A percentile compares a stretch with the other conserved stretches of the same genome.
phyloP scores from a whole-genome alignment of 1,140 invertebrate genomes.

The Eulimnadia texana region DNA sequence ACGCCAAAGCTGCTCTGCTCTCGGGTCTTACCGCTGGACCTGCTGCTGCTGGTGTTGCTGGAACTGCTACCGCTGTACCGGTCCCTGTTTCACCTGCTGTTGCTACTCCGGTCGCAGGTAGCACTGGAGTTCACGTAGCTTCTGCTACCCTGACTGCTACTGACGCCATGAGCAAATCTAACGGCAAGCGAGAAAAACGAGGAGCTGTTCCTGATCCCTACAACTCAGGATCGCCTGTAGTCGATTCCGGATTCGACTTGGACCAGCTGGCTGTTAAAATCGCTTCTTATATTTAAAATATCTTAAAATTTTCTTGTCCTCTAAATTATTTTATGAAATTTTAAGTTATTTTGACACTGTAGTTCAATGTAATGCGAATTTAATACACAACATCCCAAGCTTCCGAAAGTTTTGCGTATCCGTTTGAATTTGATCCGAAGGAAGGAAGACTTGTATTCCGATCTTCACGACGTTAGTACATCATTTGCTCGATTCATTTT shows the following conservation, averaged over 20 bases:
- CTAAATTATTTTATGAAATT: too few species aligned
- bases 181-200: background rate
- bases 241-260: background rate
- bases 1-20: constrained; percentile 1
- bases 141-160: background rate
- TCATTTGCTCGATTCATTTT: too few species aligned
- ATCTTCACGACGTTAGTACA: too few species aligned
- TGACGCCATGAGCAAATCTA: background rate
- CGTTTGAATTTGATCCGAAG: too few species aligned
- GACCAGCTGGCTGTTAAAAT: background rate
- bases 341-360: too few species aligned
- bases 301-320: background rate
- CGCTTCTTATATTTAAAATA: background rate
- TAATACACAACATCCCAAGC: too few species aligned
- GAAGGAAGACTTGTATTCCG: too few species aligned
- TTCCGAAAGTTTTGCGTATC: too few species aligned
- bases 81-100: background rate
- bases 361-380: too few species aligned
- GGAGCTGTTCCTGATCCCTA: background rate
- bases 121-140: background rate
- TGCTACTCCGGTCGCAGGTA: background rate
- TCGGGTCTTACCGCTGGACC: background rate
- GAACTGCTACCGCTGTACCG: background rate
- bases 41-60: too few species aligned
- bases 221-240: background rate